Base-by-base conservation (phyloP, 2,113 vertebrate genomes). In the Plotosus lineatus region DNA sequence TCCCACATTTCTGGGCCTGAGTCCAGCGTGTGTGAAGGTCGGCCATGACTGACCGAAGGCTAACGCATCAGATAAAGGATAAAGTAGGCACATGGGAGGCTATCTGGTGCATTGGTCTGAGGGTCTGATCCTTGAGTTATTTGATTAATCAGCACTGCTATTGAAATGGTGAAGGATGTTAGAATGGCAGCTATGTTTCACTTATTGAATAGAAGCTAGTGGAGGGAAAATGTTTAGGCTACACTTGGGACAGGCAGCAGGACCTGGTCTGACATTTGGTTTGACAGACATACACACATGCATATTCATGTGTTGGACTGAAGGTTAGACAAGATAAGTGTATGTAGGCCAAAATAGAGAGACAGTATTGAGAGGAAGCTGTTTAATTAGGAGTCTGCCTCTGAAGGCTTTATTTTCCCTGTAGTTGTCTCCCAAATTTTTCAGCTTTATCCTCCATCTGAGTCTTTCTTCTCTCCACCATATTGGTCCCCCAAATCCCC, bases 331-430 rank as follows among this genome's bases (percentile, higher is more conserved):
- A 86, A 83, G 75, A 86, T 86, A 81, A 78, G 85, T 90, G 88
- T 93, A 93, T 93, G 91, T 93, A 93, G 92, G 92, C 91, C 92
- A 88, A 89, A 51, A 87, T 89, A 90, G 91, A 92, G 90, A 92
- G 92, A 90, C 92, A 93, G 85, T 88, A 84, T 88, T 88, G 90
- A 90, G 90, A 91, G 88, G 88, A 92, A 92, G 90, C 89, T 91
- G 89, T 93, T 93, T 94, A 93, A 94, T 94, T 93, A 93, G 91
- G 92, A 93, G 91, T 91, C 90, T 89, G 87, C 90, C 91, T 93
- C 90, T 88, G 88, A 91, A 91, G 91, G 88, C 90, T 89, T 88
- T 90, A 85, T 86, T 86, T 88, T 66, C 60, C 55, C 77, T 36
- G 31, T 78, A 78, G 83, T 55, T 80, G 55, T 76, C 69, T 82